Conservation (phyloP, 1,140 invertebrate genomes). For the Diprion similis region DNA sequence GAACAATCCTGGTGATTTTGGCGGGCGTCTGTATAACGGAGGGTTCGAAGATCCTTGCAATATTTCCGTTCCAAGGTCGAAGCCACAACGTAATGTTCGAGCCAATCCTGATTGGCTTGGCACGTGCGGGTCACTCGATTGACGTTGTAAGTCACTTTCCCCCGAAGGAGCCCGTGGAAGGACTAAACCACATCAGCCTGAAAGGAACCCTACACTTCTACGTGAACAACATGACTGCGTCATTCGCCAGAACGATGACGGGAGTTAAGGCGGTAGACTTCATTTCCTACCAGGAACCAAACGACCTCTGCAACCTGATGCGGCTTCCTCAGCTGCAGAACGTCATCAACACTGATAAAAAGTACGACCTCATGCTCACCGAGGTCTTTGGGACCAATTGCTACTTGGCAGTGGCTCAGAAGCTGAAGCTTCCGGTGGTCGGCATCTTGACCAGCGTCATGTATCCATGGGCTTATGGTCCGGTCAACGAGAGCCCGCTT, state of each 20-base stretch:
- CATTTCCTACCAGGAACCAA: neutral
- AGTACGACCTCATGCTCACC: neutral
- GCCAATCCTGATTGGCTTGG: conserved; percentile 55
- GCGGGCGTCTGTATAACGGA: neutral
- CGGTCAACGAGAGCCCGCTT: neutral
- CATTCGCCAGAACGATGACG: neutral
- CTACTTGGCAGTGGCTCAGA: neutral
- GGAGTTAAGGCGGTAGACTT: neutral
- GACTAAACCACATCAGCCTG: conserved; percentile 42
- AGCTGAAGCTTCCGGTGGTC: neutral
- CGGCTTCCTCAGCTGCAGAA: neutral
- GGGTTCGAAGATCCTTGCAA: conserved; percentile 52
- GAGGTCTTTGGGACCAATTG: neutral
- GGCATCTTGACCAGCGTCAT: neutral
- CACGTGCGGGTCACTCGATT: conserved; percentile 59
- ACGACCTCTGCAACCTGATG: neutral
- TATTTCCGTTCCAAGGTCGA: conserved; percentile 55
- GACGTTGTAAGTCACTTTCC: conserved; percentile 45
- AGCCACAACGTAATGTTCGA: conserved; percentile 61
- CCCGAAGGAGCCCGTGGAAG: conserved; percentile 38
- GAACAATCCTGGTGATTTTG: neutral
- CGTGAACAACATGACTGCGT: neutral
- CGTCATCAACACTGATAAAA: neutral
- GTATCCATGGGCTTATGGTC: neutral
- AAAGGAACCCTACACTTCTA: neutral